phyloP scores from a whole-genome alignment of 1,140 invertebrate species.

The Pararge aegeria region DNA sequence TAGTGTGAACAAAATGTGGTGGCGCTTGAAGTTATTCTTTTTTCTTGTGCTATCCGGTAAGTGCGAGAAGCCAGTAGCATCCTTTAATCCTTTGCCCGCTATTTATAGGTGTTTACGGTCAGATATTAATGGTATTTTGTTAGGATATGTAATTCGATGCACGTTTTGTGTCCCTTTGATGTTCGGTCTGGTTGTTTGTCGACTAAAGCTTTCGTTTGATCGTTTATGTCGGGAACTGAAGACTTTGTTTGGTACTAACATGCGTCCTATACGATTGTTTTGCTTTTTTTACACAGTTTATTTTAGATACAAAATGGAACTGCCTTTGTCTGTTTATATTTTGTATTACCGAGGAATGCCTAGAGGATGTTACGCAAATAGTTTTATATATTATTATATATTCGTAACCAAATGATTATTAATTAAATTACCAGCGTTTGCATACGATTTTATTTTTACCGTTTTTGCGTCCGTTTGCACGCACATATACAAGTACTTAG shows the following conservation, averaged over 20 bases:
- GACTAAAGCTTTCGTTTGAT: slow-evolving; percentile 14
- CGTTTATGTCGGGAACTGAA: neutral
- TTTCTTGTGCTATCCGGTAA: slow-evolving; percentile 64
- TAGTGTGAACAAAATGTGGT: slow-evolving; percentile 55
- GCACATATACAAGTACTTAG: too few relatives aligned
- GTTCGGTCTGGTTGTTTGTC: neutral
- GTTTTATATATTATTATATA: too few relatives aligned
- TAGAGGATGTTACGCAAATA: too few relatives aligned
- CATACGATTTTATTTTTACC: too few relatives aligned
- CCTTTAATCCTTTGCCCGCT: slow-evolving; percentile 58
- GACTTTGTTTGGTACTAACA: slow-evolving; percentile 1
- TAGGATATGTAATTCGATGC: slow-evolving; percentile 60
- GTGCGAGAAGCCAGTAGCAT: slow-evolving; percentile 36
- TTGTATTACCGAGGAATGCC: too few relatives aligned
- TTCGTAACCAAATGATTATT: too few relatives aligned
- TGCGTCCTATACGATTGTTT: slow-evolving; percentile 3
- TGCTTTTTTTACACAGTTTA: slow-evolving; percentile 9
- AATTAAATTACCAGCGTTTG: too few relatives aligned
- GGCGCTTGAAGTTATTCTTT: slow-evolving; percentile 50
- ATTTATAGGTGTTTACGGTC: slow-evolving; percentile 69
- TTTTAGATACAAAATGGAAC: slow-evolving; percentile 10
- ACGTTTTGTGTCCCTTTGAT: slow-evolving; percentile 39
- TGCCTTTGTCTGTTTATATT: neutral
- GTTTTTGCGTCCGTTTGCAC: too few relatives aligned
- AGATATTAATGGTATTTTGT: slow-evolving; percentile 66